Base-by-base conservation (phyloP, 30 jellyfish, hydroid and myxozoan genomes). In the Euphysa ruthae region DNA sequence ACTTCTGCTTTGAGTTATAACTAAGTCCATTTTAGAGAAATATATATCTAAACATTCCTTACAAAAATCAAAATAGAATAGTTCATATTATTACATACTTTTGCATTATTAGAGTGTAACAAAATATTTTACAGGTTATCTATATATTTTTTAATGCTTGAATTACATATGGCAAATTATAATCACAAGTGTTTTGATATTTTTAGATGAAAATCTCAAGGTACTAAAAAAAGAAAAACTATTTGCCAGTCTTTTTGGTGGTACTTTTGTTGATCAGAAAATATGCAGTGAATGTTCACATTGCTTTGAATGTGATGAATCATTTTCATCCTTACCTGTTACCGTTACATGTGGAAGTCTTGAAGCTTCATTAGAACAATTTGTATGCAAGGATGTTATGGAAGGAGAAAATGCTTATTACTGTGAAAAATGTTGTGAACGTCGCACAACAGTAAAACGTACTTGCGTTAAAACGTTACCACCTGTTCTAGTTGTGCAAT, bases 381-480 rank as follows among this genome's bases (percentile, higher is more conserved):
- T 74, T 63, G 95, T 90, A 8, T 71, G 77, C 15, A 93, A 81
- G 33, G 98, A 90, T 32, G 72, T 90, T 8, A 90, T 90, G 98
- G 98, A 90, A 56, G 98, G 98, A 22, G 98, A 90, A 30, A 90
- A 90, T 49, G 98, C 98, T 10, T 90, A 81, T 42, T 90, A 73
- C 35, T 90, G 98, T 71, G 98, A 90, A 63, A 90, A 90, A 65
- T 90, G 98, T 58, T 51, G 98, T 50, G 98, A 81, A 44, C 69
- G 83, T 83, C 74, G 98, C 30, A 81, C 98, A 0, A 89, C 98
- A 23, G 74, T 69, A 26, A 89, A 89, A 32, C 38, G 98, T 34
- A 73, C 94, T 12, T 78, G 98, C 73, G 77, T 89, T 43, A 89
- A 89, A 58, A 73, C 91, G 15, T 49, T 89, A 32, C 98, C 98